Conservation (phyloP, 2,113 vertebrate species). For the Melanostigma gelatinosum region DNA sequence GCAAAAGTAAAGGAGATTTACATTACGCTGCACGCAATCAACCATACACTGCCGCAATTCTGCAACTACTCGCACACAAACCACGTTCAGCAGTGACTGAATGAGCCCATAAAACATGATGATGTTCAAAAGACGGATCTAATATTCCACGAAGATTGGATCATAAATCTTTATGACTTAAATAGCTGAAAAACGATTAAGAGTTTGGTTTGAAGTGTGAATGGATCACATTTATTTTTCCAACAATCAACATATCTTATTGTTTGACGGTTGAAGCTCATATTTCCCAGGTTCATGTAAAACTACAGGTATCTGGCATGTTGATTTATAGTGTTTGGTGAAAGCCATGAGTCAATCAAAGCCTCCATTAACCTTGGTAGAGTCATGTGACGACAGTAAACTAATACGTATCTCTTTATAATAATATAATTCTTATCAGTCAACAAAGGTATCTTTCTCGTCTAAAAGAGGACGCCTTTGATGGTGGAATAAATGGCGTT, state of each 20-base stretch:
- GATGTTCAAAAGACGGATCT: neutral
- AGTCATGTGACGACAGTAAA: neutral
- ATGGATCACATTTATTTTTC: neutral
- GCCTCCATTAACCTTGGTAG: neutral
- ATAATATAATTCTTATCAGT: neutral
- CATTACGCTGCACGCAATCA: too few relatives aligned
- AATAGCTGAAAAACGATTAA: neutral
- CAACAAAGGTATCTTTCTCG: neutral
- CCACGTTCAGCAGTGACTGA: constrained; percentile 20
- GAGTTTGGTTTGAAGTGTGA: neutral
- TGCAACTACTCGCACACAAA: too few relatives aligned
- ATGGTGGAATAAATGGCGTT: neutral
- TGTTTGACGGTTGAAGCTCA: neutral
- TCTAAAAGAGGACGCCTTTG: neutral
- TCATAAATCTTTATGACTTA: constrained; percentile 12
- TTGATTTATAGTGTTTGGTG: neutral
- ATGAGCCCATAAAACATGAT: constrained; percentile 23
- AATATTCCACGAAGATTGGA: neutral
- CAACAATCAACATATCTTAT: neutral
- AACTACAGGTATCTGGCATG: neutral
- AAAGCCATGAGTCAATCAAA: neutral
- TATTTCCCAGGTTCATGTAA: neutral
- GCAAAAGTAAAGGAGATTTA: too few relatives aligned
- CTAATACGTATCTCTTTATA: neutral
- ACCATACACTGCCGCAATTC: too few relatives aligned